A percentile compares a stretch with the other conserved stretches of the same genome.
Evolutionary conservation across 1,140 invertebrate genomes (phyloP).

Genomic region (Neodiprion pinetum): DNA sequence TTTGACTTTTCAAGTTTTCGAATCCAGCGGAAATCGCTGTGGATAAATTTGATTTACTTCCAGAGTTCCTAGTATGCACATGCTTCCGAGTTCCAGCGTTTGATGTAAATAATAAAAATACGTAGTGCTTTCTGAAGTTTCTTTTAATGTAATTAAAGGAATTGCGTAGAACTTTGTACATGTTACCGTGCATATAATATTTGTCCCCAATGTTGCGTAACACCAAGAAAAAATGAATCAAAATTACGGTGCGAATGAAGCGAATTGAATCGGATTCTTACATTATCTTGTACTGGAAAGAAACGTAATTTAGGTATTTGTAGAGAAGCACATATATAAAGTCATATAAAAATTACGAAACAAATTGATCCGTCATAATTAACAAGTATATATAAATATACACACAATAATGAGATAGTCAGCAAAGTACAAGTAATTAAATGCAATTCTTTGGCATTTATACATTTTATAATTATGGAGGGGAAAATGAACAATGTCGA

Average conservation of each 20-base stretch:
- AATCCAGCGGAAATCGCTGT: background rate
- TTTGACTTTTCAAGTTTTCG: too few relatives aligned
- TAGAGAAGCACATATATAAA: conserved; percentile 8
- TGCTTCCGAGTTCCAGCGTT: background rate
- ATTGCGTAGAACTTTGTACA: background rate
- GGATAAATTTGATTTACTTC: background rate
- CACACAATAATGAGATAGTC: background rate
- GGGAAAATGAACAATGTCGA: conserved; percentile 2
- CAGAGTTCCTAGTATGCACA: background rate
- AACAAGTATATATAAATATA: background rate
- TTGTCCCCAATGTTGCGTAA: background rate
- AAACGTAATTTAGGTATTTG: background rate
- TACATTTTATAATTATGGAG: conserved; percentile 32
- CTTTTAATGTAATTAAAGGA: background rate
- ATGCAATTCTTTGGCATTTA: conserved; percentile 56
- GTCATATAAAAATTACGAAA: conserved; percentile 13
- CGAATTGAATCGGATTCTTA: background rate
- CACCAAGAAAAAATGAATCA: background rate
- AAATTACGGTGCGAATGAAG: background rate
- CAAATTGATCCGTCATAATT: background rate
- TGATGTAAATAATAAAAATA: background rate
- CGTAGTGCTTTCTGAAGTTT: background rate
- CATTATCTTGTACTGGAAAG: background rate
- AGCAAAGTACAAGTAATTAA: conserved; percentile 40
- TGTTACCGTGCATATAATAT: background rate